A percentile compares a stretch with the other conserved stretches of the same genome.
Conservation (phyloP, 1,140 invertebrate genomes). For the Babylonia areolata region DNA sequence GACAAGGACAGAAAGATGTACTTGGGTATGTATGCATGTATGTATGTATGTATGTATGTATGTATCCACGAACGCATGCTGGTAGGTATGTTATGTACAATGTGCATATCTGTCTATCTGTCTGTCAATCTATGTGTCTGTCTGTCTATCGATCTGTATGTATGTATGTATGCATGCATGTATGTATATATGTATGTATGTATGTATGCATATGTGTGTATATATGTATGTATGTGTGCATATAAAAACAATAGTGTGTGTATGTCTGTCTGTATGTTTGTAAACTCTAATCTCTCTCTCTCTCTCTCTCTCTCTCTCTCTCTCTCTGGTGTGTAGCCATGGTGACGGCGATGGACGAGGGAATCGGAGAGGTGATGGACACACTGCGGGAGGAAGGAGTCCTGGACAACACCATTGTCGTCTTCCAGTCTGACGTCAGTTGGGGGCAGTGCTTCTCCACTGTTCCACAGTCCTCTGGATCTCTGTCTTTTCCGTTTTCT, state of each 20-base stretch:
- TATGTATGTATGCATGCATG: not conserved
- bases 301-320: conserved; percentile 11
- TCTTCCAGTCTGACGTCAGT: conserved; percentile 15
- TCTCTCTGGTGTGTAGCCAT: not conserved
- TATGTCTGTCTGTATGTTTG: not conserved
- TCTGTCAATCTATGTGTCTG: not conserved
- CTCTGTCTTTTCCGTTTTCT: not conserved
- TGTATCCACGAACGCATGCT: not conserved
- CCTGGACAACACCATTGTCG: not conserved
- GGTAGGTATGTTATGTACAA: not conserved
- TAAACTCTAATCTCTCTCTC: not conserved
- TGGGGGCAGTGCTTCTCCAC: not conserved
- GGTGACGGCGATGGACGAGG: not conserved
- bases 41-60: too few relatives aligned
- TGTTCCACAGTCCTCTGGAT: not conserved
- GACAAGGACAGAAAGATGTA: not conserved
- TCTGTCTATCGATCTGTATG: not conserved
- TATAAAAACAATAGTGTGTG: not conserved
- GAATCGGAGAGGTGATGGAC: not conserved
- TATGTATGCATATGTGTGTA: too few relatives aligned
- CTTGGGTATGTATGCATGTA: not conserved
- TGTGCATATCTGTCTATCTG: not conserved
- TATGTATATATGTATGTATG: not conserved
- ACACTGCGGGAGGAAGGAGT: not conserved
- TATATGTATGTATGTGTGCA: too few relatives aligned